Evolutionary conservation across 2,888 invertebrate genomes (phyloP), one percentile per base, ranked within the genome.

Genomic region (Heliconius charithonia): DNA sequence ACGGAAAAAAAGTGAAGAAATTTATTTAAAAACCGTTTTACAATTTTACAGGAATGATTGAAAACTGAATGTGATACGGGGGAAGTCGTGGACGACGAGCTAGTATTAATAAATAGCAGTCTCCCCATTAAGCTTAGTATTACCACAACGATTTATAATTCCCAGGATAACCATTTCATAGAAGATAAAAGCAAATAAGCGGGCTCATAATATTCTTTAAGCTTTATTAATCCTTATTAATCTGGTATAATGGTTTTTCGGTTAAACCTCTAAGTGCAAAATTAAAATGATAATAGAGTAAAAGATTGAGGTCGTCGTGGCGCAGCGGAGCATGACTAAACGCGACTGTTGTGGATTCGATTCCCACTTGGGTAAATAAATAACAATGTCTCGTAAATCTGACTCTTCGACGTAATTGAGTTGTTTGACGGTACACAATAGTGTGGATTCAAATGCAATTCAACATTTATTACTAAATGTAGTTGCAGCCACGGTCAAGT

Each of bases 141-240:
- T 32, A 16, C 32, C 29, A 32, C 13, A 22, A 32, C n/a, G 72
- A 56, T 32, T 32, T 29, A 32, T 13, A 71, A 56, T 29, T 56
- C 51, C 56, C 56, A 71, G 25, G 56, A 56, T 32, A 22, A 71
- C 29, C 32, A 71, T 56, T 32, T 32, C 3, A 71, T n/a, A 56
- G 22, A 29, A 71, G 29, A 56, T 71, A 29, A 56, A 72, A 59
- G 32, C 56, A 71, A 56, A 71, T 71, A 29, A 56, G 22, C 29
- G 6, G 71, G 51, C 12, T 56, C 29, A 56, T 71, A 56, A 32
- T 56, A 71, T 71, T 51, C 51, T 71, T 29, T 29, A 56, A 56
- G 71, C 51, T n/a, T 29, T 56, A 59, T n/a, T 72, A 22, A 59
- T 72, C 13, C n/a, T 72, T 13, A 72, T 13, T 13, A n/a, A n/a